Percentiles rank a stretch among this genome's conserved stretches.
Conservation (phyloP, 53 echinoderm and acorn worm genomes). For the Hippasteria phrygiana region DNA sequence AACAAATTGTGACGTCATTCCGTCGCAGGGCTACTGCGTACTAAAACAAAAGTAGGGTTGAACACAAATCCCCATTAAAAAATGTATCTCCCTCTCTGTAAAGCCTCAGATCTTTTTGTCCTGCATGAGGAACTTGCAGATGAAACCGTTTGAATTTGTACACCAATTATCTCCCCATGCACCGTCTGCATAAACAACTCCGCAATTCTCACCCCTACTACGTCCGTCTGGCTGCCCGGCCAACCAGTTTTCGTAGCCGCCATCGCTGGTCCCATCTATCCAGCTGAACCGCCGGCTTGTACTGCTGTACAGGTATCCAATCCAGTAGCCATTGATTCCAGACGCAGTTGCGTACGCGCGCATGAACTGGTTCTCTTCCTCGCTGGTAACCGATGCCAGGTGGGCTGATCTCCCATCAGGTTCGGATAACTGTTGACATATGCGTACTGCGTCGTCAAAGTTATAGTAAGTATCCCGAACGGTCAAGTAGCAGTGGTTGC, state of each 20-base stretch:
- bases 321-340: background rate
- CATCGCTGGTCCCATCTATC: background rate
- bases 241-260: background rate
- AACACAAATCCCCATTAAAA: too few species aligned
- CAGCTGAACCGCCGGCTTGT: background rate
- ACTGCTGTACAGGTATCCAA: background rate
- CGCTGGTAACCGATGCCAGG: constrained; percentile 1
- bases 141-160: background rate
- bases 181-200: background rate
- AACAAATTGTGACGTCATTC: too few species aligned
- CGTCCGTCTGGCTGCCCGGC: background rate
- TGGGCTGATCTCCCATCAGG: background rate
- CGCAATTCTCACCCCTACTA: background rate
- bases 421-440: background rate
- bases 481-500: background rate
- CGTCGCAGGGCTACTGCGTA: too few species aligned
- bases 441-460: background rate
- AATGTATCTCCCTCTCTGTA: too few species aligned
- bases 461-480: background rate
- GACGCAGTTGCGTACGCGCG: background rate
- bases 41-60: too few species aligned
- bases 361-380: background rate
- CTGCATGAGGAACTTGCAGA: background rate
- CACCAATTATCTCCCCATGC: background rate
- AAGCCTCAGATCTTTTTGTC: too few species aligned